These are phyloP conservation scores for Oscheius sp. DNA, from an alignment of 2,888 invertebrate species.

Conservation along the genomic window DNA sequence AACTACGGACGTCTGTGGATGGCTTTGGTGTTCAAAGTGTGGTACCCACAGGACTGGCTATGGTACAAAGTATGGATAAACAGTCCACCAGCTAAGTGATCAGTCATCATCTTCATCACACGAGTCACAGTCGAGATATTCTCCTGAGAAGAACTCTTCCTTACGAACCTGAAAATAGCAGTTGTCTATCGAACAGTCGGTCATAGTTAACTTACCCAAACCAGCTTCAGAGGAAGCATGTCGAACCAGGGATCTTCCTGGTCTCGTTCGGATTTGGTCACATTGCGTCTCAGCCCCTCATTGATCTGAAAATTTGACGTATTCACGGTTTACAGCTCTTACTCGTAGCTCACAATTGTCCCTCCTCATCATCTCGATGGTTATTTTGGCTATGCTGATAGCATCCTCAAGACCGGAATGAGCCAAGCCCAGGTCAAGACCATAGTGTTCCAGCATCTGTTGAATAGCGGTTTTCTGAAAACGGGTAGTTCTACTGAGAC, in stretches of 20 bases:
- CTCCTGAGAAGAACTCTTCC: slow-evolving; percentile 49
- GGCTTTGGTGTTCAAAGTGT: too few species aligned
- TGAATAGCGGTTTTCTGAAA: slow-evolving; percentile 55
- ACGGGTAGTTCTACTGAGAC: neutral
- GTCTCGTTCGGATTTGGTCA: neutral
- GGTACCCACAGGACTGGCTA: too few species aligned
- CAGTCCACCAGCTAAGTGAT: slow-evolving; percentile 72
- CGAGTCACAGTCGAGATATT: slow-evolving; percentile 55
- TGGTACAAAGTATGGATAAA: slow-evolving; percentile 39
- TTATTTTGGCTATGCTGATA: slow-evolving; percentile 78
- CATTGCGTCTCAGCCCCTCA: neutral
- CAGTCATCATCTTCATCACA: slow-evolving; percentile 47
- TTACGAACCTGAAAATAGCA: too few species aligned
- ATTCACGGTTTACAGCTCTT: neutral
- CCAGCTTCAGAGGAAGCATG: slow-evolving; percentile 44
- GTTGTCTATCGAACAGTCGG: too few species aligned
- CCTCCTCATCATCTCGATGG: slow-evolving; percentile 75
- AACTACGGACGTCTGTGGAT: too few species aligned
- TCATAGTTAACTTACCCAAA: neutral
- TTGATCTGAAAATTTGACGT: neutral
- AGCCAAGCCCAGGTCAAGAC: slow-evolving; percentile 77
- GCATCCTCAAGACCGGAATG: slow-evolving; percentile 79
- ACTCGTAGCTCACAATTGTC: slow-evolving; percentile 44
- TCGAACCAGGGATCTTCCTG: slow-evolving; percentile 46
- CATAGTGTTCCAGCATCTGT: slow-evolving; percentile 77